Evolutionary conservation across 2,888 invertebrate genomes (phyloP), one percentile per base, ranked within the genome.

Genomic region (Glaucopsyche alexis): DNA sequence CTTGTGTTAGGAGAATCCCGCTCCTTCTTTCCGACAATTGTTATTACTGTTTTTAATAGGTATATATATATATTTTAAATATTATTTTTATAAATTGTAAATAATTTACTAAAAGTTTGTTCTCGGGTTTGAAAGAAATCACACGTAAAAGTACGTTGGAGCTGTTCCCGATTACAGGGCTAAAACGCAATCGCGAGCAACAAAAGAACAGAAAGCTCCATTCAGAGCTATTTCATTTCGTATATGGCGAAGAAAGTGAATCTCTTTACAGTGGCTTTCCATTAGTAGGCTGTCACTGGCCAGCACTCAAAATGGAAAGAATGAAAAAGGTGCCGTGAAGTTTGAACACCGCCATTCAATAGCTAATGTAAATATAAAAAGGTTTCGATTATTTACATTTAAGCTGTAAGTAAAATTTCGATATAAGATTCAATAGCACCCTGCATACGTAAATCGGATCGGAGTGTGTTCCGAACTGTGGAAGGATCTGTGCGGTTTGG

Each of bases 221-320:
- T 80, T 80, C 77, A 76, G 75, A 77, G 78, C 82, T 81, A 82
- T 87, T 84, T 85, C 85, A 88, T 88, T 86, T 84, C 81, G 79
- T 82, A 79, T 77, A 83, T 78, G 77, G 75, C 75, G 79, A 84
- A 83, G 84, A 85, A 83, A 83, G 81, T 79, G 87, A 84, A 87
- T 85, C 84, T 81, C 79, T 82, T 80, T 81, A 80, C 82, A 80
- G 84, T 83, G 83, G 83, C 85, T 86, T 89, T 90, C 90, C 91
- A 91, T 91, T 91, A 90, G 89, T 80, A 84, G 82, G 79, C 87
- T 90, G 90, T 90, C 90, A 89, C 85, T 82, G 82, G 75, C 78
- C 81, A 77, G 75, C 78, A 81, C 79, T 83, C 82, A 83, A 85
- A 84, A 81, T 83, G 83, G 81, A 82, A 83, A 81, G 79, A 81